Percentiles rank a stretch among this genome's conserved stretches.
Evolutionary conservation across 2,113 vertebrate genomes (phyloP).

Genomic region (Coturnix japonica): DNA sequence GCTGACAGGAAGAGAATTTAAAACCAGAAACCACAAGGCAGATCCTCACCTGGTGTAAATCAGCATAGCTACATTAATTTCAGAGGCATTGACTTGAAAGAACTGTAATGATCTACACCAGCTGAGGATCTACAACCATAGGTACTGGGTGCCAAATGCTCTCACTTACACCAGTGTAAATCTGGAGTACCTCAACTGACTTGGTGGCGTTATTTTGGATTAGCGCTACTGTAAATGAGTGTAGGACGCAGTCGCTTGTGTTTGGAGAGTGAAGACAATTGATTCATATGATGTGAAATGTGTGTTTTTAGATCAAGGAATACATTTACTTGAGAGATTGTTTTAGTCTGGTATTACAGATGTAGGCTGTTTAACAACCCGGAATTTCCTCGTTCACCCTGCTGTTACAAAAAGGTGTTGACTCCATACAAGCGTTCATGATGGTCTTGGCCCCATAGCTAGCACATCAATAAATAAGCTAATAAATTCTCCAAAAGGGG

Average conservation of each 20-base stretch:
- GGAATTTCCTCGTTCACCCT: not conserved
- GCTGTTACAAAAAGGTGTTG: slow-evolving; percentile 17
- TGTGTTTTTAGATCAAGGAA: slow-evolving; percentile 29
- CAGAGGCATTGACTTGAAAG: slow-evolving; percentile 56
- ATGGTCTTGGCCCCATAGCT: not conserved
- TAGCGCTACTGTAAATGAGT: slow-evolving; percentile 18
- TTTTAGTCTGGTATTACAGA: slow-evolving; percentile 20
- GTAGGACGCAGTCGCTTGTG: slow-evolving; percentile 15
- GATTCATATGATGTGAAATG: slow-evolving; percentile 23
- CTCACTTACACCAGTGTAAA: slow-evolving; percentile 18
- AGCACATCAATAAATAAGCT: not conserved
- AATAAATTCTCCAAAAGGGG: slow-evolving; percentile 22
- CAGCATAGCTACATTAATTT: slow-evolving; percentile 53
- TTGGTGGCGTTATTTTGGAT: slow-evolving; percentile 40
- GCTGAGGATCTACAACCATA: not conserved
- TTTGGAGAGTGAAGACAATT: slow-evolving; percentile 60
- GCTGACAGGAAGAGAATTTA: slow-evolving; percentile 52
- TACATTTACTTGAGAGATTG: not conserved
- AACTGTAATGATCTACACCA: slow-evolving; percentile 39
- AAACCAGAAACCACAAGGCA: slow-evolving; percentile 51
- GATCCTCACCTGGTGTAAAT: slow-evolving; percentile 66
- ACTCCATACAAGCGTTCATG: not conserved
- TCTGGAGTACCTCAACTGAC: slow-evolving; percentile 11
- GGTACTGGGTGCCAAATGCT: slow-evolving; percentile 37
- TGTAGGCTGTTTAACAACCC: slow-evolving; percentile 18